These are phyloP conservation scores for Halcyon leucocephala DNA, from an alignment of 2,797 vertebrate species.

Conservation along the genomic window DNA sequence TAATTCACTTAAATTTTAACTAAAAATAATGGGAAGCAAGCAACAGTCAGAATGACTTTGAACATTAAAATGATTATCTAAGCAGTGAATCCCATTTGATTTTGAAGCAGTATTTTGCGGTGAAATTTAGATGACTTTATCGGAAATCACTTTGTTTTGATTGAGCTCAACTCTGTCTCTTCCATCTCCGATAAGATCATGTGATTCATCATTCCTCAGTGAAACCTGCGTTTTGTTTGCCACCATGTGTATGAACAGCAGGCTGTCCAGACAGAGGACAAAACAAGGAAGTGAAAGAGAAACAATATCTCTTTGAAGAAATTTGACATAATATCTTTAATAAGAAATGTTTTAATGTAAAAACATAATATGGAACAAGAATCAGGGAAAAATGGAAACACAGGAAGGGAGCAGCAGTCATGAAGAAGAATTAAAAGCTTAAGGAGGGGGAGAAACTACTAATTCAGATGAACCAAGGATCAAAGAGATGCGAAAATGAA, in stretches of 20 bases:
- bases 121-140: neutral
- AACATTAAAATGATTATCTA: neutral
- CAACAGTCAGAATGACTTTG: neutral
- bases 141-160: neutral
- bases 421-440: neutral
- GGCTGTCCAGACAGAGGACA: neutral
- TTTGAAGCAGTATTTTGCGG: neutral
- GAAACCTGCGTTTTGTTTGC: neutral
- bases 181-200: neutral
- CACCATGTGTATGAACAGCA: neutral
- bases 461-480: neutral
- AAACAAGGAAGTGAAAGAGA: constrained; percentile 10
- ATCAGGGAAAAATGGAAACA: neutral
- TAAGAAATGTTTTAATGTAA: neutral
- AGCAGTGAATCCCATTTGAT: neutral
- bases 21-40: neutral
- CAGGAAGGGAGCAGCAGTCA: neutral
- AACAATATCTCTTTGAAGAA: neutral
- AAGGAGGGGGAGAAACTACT: neutral
- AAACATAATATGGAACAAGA: neutral
- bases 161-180: neutral
- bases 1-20: neutral
- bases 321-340: neutral
- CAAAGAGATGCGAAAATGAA: constrained; percentile 16
- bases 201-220: neutral